Evolutionary conservation across 1,140 invertebrate genomes (phyloP).

Genomic region (Megalopta genalis): DNA sequence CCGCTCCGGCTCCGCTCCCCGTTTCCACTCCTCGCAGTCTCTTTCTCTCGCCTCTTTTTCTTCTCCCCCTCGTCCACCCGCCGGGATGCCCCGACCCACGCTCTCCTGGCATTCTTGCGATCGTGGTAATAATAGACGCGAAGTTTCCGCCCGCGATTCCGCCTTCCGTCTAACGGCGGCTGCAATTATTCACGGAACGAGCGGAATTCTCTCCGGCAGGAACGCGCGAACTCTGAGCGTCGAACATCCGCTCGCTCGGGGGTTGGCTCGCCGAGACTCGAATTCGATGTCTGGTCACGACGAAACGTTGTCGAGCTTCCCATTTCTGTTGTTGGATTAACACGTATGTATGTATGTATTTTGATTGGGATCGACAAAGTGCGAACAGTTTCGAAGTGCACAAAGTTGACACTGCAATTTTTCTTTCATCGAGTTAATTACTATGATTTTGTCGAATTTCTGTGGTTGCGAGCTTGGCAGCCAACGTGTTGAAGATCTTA

Average conservation of each 20-base stretch:
- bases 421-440: too few relatives aligned
- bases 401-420: too few relatives aligned
- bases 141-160: constrained; percentile 60
- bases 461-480: too few relatives aligned
- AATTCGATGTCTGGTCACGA: neutral
- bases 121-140: constrained; percentile 68
- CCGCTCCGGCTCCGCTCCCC: constrained; percentile 19
- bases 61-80: neutral
- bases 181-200: constrained; percentile 66
- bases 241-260: constrained; percentile 3
- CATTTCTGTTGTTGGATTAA: too few relatives aligned
- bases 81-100: neutral
- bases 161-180: constrained; percentile 38
- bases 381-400: too few relatives aligned
- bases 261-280: neutral
- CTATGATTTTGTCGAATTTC: too few relatives aligned
- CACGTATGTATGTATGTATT: too few relatives aligned
- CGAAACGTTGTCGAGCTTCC: too few relatives aligned
- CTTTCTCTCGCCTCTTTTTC: constrained; percentile 40
- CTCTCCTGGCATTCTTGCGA: constrained; percentile 54
- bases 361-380: too few relatives aligned
- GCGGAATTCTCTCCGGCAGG: constrained; percentile 49
- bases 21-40: constrained; percentile 14
- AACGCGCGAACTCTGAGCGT: constrained; percentile 22
- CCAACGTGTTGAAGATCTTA: too few relatives aligned